Base-by-base conservation (phyloP, 2,888 invertebrate species). In the Athalia rosae region DNA sequence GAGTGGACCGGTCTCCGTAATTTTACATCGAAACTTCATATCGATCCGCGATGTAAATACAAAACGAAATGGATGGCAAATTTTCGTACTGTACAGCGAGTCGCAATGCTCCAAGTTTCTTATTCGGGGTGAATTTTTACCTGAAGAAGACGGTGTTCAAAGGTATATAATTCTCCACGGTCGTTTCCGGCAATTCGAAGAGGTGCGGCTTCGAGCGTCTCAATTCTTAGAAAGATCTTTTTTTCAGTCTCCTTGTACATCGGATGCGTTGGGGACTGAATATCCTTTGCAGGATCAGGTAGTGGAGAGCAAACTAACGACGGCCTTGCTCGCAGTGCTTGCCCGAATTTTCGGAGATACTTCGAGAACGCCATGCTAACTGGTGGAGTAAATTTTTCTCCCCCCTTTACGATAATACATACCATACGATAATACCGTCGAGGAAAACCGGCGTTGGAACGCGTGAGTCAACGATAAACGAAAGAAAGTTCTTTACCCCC, bases 161-260 rank as follows among this genome's bases (percentile, higher is more conserved):
- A 5, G 28, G 50, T 7, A 64, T 7, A 64, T 11, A 15, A 43
- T 48, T 3, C 28, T 50, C 28, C 53, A 50, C 45, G 67, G 53
- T 50, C n/a, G 45, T 67, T 67, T 67, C 67, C 67, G 67, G 67
- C 67, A 53, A 67, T 67, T 47, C 47, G 28, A 45, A 64, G 45
- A 28, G 28, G 28, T 28, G 28, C 28, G 28, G 28, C 28, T 28
- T 28, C 28, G 28, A 28, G 28, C 28, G 64, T 28, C 64, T 64
- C n/a, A 64, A 64, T 28, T 28, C 28, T 28, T 28, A 45, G 64
- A 64, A 64, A 28, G 5, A 28, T 3, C 15, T n/a, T 58, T 59
- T 59, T 59, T 13, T 59, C 59, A 59, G 13, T 15, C n/a, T 59
- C 59, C 28, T n/a, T 59, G 28, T 6, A 15, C 41, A 4, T n/a